Evolutionary conservation across 2,888 invertebrate species (phyloP).

Genomic region (Kuschelorhynchus macadamiae): DNA sequence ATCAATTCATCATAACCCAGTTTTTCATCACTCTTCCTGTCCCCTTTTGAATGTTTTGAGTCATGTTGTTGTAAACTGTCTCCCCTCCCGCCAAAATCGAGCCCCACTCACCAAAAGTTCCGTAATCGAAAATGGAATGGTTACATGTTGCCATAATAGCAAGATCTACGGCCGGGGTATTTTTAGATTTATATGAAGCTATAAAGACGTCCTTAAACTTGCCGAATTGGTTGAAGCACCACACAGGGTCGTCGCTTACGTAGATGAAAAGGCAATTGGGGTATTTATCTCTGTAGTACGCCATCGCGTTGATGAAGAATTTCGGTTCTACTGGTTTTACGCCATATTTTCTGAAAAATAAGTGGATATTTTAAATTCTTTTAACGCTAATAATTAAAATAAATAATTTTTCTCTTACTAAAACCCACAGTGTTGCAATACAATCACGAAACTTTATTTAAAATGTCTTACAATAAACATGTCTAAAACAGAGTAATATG

Average conservation of each 20-base stretch:
- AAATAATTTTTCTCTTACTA: no score
- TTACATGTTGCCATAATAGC: constrained; percentile 70
- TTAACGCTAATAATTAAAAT: no score
- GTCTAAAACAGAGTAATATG: no score
- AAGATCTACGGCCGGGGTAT: constrained; percentile 68
- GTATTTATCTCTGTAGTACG: constrained; percentile 67
- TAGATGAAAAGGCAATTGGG: constrained; percentile 67
- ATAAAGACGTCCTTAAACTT: constrained; percentile 66
- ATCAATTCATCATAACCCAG: constrained; percentile 64
- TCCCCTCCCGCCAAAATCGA: constrained; percentile 71
- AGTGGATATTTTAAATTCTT: background rate
- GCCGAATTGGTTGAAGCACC: constrained; percentile 67
- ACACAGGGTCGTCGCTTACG: constrained; percentile 70
- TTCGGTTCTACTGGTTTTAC: constrained; percentile 65
- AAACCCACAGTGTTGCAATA: no score
- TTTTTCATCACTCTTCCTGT: constrained; percentile 68
- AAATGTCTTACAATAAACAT: no score
- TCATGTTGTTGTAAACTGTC: constrained; percentile 68
- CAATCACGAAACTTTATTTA: no score
- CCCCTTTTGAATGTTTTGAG: constrained; percentile 65
- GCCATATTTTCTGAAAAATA: constrained; percentile 64
- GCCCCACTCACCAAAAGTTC: constrained; percentile 71
- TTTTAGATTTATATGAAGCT: constrained; percentile 63
- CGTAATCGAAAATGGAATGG: constrained; percentile 72
- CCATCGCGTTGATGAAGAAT: constrained; percentile 69